Conservation (phyloP, 2,113 vertebrate genomes). For the Rutilus rutilus region DNA sequence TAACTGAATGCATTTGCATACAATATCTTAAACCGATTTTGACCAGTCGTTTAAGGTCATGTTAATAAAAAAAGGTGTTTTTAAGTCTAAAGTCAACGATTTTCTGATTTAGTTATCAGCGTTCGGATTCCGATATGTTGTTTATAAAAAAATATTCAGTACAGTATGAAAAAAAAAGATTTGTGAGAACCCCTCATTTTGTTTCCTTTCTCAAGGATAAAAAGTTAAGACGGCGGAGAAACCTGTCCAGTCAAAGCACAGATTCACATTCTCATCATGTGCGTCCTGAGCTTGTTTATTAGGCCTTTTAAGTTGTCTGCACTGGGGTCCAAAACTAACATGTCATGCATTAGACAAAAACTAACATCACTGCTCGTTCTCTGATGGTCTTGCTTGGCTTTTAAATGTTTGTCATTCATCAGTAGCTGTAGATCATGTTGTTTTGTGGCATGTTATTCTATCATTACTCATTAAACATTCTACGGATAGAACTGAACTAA, state of each 20-base stretch:
- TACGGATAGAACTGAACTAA: background rate
- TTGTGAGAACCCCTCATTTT: conserved; percentile 36
- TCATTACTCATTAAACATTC: background rate
- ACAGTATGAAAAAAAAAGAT: background rate
- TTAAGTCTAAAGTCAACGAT: background rate
- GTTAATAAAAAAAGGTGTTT: background rate
- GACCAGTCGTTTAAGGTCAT: background rate
- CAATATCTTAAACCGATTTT: background rate
- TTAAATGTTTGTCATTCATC: too few species aligned
- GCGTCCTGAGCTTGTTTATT: conserved; percentile 54
- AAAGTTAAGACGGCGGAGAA: conserved; percentile 64
- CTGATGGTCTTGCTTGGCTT: background rate
- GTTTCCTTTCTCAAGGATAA: conserved; percentile 63
- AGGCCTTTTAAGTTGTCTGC: background rate
- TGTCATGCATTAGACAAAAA: conserved; percentile 3
- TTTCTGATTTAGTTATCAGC: background rate
- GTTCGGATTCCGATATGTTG: background rate
- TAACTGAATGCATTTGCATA: background rate
- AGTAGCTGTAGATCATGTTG: background rate
- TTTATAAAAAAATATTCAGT: too few species aligned
- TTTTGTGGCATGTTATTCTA: background rate
- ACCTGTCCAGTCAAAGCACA: conserved; percentile 68
- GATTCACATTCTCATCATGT: conserved; percentile 62
- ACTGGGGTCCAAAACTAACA: conserved; percentile 1
- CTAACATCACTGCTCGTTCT: conserved; percentile 12